Base-by-base conservation (phyloP, 2,888 invertebrate species). In the Falcaria lacertinaria region DNA sequence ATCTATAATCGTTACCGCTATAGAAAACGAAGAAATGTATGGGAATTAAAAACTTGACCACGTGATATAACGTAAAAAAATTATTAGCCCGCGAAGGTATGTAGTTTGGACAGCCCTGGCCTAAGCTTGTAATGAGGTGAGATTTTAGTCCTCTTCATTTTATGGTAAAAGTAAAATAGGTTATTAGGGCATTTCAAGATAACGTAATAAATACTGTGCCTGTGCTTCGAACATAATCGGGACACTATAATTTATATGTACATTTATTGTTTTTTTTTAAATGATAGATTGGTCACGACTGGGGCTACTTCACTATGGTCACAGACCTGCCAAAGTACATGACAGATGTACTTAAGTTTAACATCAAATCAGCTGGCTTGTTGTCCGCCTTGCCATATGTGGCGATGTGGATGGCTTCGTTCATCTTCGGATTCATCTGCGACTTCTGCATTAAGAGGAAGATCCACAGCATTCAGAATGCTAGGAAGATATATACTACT, bases 291-390 rank as follows among this genome's bases (percentile, higher is more conserved):
- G 92, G 92, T 2, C 93, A 93, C 70, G 93, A 93, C 60, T 94
- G 93, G 91, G 93, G 93, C 3, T 92, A 93, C 64, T 93, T 92
- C 70, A 93, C 93, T 4, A 92, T 94, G 91, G 91, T 93, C 15
- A 93, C 93, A 0, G 93, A 94, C 62, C 78, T 94, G 8, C 94
- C 94, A 0, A 92, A 92, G 49, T 94, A 93, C 73, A 92, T 93
- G 91, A 92, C 90, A 33, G 92, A 92, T 45, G 91, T 94, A 1
- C 74, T 94, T 39, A 91, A 92, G 60, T 93, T 93, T 70, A 90
- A 93, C 60, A 91, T 94, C 43, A 88, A 91, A 53, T 78, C 91
- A 58, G 93, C 93, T 44, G 93, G 93, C 2, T 74, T 91, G 0
- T 80, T 92, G 34, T 92, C 93, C 0, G 90, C 93, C 0, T 58